Base-by-base conservation (phyloP, 2,888 invertebrate species). In the Rotaria sp. region DNA sequence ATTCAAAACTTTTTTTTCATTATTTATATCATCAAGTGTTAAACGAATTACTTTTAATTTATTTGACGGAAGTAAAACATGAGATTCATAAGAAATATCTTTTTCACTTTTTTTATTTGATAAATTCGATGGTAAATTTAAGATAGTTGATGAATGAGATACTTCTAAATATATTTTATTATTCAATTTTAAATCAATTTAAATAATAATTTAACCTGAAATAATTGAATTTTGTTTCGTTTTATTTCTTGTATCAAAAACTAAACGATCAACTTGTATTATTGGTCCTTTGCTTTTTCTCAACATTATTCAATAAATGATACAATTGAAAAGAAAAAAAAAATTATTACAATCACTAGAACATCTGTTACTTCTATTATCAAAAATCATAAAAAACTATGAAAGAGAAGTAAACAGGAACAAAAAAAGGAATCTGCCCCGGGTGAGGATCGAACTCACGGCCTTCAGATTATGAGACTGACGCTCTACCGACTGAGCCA, bases 391-490 rank as follows among this genome's bases (percentile, higher is more conserved):
- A 52, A 52, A 2, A 21, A 52, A 52, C 24, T 52, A 52, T 52
- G 21, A 52, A 52, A 21, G 24, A 52, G 24, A 35, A 67, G 35
- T 35, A 67, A 15, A 15, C 11, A 67, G 5, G 21, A 67, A n/a
- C n/a, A 0, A 67, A 67, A 67, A 67, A 67, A 35, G 67, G 35
- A 67, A 67, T 67, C 67, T 67, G 67, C 67, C 67, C 67, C 67
- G 67, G 67, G 67, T 67, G 67, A 67, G 67, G 67, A 67, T 67
- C 67, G 67, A 67, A 67, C 67, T 67, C 67, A 67, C 67, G 67
- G 21, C 67, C 67, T 67, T 67, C 67, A 67, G 67, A 67, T 67
- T 67, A 67, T 67, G 67, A 67, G 67, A 67, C 67, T 67, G 67
- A 67, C 67, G 67, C 67, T 67, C 67, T 67, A 67, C 67, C 67